Evolutionary conservation across 2,888 invertebrate genomes (phyloP).

Genomic region (Oxycera nigricornis): DNA sequence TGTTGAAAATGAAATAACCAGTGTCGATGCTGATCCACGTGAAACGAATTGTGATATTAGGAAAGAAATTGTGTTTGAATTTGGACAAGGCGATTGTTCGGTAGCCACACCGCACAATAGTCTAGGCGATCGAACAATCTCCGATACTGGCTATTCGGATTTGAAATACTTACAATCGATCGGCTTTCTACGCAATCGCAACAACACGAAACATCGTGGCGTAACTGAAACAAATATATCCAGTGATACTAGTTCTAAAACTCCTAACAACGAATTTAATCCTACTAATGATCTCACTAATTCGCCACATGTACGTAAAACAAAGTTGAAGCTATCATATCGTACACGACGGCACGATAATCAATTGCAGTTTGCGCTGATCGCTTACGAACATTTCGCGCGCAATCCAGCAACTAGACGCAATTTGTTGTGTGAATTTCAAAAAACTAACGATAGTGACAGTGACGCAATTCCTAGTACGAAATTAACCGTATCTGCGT

Average conservation of each 20-base stretch:
- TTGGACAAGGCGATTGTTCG: constrained; percentile 17
- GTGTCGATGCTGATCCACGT: neutral
- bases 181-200: constrained; percentile 39
- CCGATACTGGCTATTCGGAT: constrained; percentile 36
- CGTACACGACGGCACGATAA: constrained; percentile 51
- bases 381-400: constrained; percentile 53
- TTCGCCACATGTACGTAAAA: constrained; percentile 50
- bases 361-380: constrained; percentile 53
- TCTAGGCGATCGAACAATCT: neutral
- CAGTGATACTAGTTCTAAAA: constrained; percentile 42
- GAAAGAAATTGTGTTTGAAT: neutral
- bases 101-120: neutral
- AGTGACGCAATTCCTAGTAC: neutral
- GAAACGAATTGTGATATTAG: neutral
- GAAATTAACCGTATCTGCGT: neutral
- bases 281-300: constrained; percentile 42
- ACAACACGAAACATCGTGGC: constrained; percentile 42
- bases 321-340: constrained; percentile 54
- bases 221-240: constrained; percentile 40
- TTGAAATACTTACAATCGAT: constrained; percentile 46
- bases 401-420: constrained; percentile 47
- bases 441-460: constrained; percentile 32
- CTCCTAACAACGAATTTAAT: constrained; percentile 45
- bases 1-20: neutral
- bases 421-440: constrained; percentile 54